Conservation (phyloP, 2,888 invertebrate genomes). For the Metacarcinus magister region DNA sequence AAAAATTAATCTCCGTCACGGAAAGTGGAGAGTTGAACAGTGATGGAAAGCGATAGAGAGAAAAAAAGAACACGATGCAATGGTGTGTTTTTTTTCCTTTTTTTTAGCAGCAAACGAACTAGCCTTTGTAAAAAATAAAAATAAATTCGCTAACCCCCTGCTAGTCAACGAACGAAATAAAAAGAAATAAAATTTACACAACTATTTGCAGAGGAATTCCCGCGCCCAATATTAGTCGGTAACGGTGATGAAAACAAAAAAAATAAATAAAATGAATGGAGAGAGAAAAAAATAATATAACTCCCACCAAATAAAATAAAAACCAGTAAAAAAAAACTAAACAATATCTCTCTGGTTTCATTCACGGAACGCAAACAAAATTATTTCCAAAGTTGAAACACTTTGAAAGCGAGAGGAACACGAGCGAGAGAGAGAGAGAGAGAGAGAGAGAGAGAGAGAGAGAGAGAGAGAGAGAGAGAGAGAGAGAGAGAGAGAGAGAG, state of each 20-base stretch:
- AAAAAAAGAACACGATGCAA: not conserved
- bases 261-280: not conserved
- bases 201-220: conserved; percentile 1
- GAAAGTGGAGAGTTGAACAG: not conserved
- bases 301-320: not conserved
- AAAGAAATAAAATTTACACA: not conserved
- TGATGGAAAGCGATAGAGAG: not conserved
- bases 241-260: not conserved
- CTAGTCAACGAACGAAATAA: not conserved
- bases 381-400: not conserved
- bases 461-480: not conserved
- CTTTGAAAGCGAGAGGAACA: not conserved
- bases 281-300: not conserved
- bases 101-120: not conserved
- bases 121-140: not conserved
- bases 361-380: not conserved
- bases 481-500: not conserved
- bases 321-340: no score
- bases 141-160: not conserved
- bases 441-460: not conserved
- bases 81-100: not conserved
- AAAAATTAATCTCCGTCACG: not conserved
- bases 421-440: conserved; percentile 35
- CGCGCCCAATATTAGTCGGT: not conserved
- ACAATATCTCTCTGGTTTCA: not conserved